phyloP scores from a whole-genome alignment of 2,797 vertebrate species.

The Siniperca undulata region DNA sequence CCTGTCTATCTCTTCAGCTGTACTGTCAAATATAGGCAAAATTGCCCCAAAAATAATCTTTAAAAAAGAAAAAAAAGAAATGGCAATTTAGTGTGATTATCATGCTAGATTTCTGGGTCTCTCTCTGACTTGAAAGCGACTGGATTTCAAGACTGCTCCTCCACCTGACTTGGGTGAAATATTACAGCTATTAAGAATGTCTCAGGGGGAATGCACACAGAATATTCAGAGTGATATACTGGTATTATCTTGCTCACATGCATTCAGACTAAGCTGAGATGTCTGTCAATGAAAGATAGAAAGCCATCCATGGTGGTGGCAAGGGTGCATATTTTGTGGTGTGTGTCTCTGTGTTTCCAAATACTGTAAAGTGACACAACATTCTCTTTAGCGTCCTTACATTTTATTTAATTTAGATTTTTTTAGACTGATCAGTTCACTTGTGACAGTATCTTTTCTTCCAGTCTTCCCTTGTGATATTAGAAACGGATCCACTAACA shows the following conservation, averaged over 20 bases:
- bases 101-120: no score
- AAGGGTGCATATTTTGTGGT: background rate
- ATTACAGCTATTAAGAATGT: background rate
- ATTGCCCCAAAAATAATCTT: no score
- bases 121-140: no score
- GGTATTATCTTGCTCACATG: background rate
- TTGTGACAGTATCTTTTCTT: background rate
- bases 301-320: background rate
- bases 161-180: background rate
- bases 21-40: no score
- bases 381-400: background rate
- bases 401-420: background rate
- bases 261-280: background rate
- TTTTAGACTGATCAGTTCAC: background rate
- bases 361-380: background rate
- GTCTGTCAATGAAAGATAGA: background rate
- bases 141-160: no score
- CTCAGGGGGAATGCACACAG: background rate
- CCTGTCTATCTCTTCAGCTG: no score
- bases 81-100: no score
- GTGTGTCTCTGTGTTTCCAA: background rate
- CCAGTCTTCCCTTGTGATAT: background rate
- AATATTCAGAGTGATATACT: background rate
- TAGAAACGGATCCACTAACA: background rate
- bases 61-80: no score